Evolutionary conservation across 1,140 invertebrate species (phyloP), one percentile per base, ranked within the genome.

Genomic region (Panagrolaimus sp.): DNA sequence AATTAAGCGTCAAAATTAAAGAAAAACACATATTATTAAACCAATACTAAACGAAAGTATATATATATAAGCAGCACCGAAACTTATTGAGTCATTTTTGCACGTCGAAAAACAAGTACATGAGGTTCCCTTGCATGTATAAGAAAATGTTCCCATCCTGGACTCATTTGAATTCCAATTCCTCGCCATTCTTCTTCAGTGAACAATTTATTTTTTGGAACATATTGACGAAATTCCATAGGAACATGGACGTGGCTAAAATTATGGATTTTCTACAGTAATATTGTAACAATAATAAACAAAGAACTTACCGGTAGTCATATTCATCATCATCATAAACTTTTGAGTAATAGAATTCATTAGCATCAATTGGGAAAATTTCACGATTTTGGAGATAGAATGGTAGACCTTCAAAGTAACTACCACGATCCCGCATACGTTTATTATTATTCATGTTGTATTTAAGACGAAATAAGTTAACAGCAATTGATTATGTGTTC

Each of bases 111-210:
- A 1, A 69, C 9, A n/a, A 66, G 11, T 9, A 66, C 23, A 20
- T 66, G 65, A 3, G 9, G 2, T 31, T 66, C 92, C 77, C 93
- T 93, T 16, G 88, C 88, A 84, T 96, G 93, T 74, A 91, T 89
- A 92, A 96, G 94, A 78, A 94, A 96, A 85, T 96, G 92, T 1
- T 92, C 88, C 93, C 93, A 96, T 44, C 91, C 91, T 23, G 90
- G 90, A 79, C 91, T 93, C 82, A 96, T 92, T 81, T 95, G 91
- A 5, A 96, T 91, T 13, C 93, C 93, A 9, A 96, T 86, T 84
- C 91, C 90, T 68, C 93, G 85, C 93, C 93, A 96, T 85, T 96
- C 93, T 0, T 89, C 89, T 85, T 96, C 93, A 0, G 91, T 90
- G 92, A 96, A 93, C 42, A 96, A 84, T 83, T 93, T 92, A 9